phyloP scores from a whole-genome alignment of 2,888 invertebrate species.

The Leptinotarsa tumamoca region DNA sequence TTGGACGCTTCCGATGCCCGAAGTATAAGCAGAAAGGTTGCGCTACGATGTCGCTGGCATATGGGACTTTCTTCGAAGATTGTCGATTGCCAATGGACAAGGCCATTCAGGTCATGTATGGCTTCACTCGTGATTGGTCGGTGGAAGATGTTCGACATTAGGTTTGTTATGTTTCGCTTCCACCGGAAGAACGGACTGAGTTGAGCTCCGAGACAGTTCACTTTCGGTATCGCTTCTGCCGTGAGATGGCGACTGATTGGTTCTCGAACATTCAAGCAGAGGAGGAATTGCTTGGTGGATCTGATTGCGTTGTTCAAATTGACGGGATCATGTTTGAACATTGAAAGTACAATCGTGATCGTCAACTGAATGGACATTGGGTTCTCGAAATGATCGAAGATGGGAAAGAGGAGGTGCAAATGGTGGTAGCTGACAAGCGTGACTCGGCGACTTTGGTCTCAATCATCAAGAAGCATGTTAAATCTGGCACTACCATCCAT shows the following conservation, averaged over 20 bases:
- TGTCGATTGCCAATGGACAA: not conserved
- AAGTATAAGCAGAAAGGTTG: not conserved
- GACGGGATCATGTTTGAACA: constrained; percentile 6
- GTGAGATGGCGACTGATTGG: not conserved
- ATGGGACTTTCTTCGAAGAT: not conserved
- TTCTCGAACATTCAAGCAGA: not conserved
- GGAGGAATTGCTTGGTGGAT: constrained; percentile 6
- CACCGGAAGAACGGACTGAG: not conserved
- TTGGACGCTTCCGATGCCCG: not conserved
- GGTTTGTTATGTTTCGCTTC: not conserved
- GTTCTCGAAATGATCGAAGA: constrained; percentile 19
- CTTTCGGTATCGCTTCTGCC: not conserved
- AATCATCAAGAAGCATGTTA: not conserved
- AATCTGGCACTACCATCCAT: not conserved
- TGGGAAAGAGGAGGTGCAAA: constrained; percentile 5
- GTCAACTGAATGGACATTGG: constrained; percentile 10
- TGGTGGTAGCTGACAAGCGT: not conserved
- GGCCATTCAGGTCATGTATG: not conserved
- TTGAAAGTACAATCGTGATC: constrained; percentile 15
- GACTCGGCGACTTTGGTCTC: not conserved
- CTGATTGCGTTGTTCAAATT: constrained; percentile 18
- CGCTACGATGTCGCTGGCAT: not conserved
- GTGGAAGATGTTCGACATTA: not conserved
- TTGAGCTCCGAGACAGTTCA: not conserved
- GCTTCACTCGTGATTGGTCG: not conserved